Evolutionary conservation across 2,888 invertebrate genomes (phyloP), one percentile per base, ranked within the genome.

Genomic region (Liodrosophila aerea): DNA sequence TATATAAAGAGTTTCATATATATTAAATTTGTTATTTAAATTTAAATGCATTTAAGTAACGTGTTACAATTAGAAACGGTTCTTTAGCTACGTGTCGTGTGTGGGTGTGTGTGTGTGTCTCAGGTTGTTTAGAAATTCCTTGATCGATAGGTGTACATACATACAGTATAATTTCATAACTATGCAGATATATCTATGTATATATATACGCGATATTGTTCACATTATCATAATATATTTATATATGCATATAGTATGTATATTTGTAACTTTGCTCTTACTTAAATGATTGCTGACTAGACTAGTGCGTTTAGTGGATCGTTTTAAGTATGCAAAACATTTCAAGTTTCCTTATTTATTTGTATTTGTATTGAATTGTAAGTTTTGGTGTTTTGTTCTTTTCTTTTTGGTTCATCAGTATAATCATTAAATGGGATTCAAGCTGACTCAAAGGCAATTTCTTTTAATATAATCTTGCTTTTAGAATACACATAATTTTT

Each of bases 41-140:
- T 65, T 85, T 85, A 82, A 82, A 82, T 82, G 82, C 82, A 83
- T 71, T 81, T 82, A 85, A 82, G 82, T 82, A 82, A 85, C 81
- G 73, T 83, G 70, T 83, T 64, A 71, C 73, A 71, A 72, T 72
- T 71, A 70, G 61, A 81, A 75, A 64, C 73, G 64, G 36, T 56
- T 57, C 57, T 54, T 82, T 70, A 64, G 41, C 57, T 74, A 54
- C 18, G 56, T 56, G 43, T 68, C 52, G 15, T 46, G 13, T n/a
- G 34, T 45, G 27, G 44, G 34, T 29, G 13, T 43, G 29, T 36
- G 13, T 30, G 7, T 60, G 31, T 40, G 36, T 50, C 44, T 75
- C 67, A 68, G 73, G 64, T 68, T 69, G 50, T 22, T 22, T 30
- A 36, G 67, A 76, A 81, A 81, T 77, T 81, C 66, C 64, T 44